phyloP scores from a whole-genome alignment of 2,113 vertebrate species.

The Montifringilla adamsi region DNA sequence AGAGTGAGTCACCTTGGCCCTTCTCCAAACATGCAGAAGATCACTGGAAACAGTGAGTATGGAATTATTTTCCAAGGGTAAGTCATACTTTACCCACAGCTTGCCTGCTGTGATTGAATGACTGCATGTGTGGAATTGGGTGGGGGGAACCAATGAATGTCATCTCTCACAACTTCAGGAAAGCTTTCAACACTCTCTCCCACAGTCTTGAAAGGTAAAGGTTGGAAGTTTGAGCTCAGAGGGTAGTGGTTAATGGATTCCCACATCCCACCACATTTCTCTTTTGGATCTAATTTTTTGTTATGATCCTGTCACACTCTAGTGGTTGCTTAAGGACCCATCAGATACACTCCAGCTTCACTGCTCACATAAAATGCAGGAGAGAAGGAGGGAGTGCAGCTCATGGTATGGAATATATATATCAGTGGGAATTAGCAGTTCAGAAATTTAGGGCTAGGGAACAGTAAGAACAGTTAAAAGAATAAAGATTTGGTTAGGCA shows the following conservation, averaged over 20 bases:
- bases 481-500: not conserved
- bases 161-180: not conserved
- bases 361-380: not conserved
- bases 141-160: not conserved
- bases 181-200: not conserved
- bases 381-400: not conserved
- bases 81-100: not conserved
- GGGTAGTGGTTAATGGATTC: not conserved
- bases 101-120: not conserved
- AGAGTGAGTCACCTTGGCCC: not conserved
- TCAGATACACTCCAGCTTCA: not conserved
- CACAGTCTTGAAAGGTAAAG: not conserved
- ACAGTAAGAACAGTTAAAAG: not conserved
- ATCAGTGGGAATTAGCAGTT: not conserved
- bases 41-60: not conserved
- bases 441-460: not conserved
- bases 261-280: not conserved
- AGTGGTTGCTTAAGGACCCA: not conserved
- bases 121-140: not conserved
- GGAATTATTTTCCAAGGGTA: not conserved
- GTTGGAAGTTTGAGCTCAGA: not conserved
- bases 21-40: not conserved
- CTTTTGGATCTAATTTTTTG: not conserved
- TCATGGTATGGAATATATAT: not conserved
- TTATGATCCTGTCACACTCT: not conserved